A percentile compares a stretch with the other conserved stretches of the same genome.
Evolutionary conservation across 2,113 vertebrate species (phyloP).

Genomic region (Eleginops maclovinus): DNA sequence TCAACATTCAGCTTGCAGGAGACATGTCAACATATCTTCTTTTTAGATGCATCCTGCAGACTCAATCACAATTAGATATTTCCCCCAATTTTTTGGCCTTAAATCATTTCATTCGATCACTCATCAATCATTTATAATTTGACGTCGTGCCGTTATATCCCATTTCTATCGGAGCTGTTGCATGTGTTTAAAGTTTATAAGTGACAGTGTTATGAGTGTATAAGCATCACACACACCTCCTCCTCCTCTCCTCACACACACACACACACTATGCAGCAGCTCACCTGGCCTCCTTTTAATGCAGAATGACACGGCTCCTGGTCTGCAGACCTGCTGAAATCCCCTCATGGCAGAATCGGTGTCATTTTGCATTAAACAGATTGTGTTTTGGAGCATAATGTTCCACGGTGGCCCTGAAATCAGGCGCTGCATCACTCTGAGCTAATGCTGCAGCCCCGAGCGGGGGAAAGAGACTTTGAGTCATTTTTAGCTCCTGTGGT

Average conservation of each 20-base stretch:
- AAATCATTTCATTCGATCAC: no score
- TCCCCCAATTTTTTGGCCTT: no score
- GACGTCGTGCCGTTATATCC: no score
- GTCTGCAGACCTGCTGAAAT: constrained; percentile 65
- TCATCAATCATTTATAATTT: no score
- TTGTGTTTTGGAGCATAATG: constrained; percentile 78
- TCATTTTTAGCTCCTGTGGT: background rate
- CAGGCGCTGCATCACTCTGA: constrained; percentile 46
- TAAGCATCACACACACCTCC: background rate
- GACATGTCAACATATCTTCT: no score
- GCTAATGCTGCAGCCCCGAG: constrained; percentile 13
- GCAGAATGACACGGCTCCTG: constrained; percentile 65
- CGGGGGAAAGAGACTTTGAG: constrained; percentile 5
- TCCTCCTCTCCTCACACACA: no score
- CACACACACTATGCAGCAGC: constrained; percentile 40
- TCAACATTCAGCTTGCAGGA: no score
- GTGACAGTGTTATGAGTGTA: no score
- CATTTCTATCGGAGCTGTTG: no score
- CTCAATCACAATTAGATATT: no score
- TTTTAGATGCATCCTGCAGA: no score
- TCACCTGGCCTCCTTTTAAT: constrained; percentile 71
- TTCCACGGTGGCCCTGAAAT: constrained; percentile 63
- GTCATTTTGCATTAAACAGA: constrained; percentile 73
- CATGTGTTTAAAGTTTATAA: no score
- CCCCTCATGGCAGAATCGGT: constrained; percentile 67